Evolutionary conservation across 2,113 vertebrate genomes (phyloP).

Genomic region (Semicossyphus pulcher): DNA sequence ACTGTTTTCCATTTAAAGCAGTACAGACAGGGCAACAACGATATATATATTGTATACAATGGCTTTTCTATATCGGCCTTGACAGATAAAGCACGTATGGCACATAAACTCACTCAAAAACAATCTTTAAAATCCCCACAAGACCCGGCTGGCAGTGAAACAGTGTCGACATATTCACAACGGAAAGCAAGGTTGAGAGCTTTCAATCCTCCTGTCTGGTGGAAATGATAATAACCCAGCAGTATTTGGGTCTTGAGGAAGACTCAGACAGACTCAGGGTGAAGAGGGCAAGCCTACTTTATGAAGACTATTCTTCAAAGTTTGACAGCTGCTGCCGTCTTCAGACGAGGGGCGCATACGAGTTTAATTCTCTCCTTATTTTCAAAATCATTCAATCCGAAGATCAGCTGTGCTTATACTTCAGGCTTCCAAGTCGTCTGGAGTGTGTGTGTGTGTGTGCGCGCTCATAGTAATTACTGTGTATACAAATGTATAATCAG

Average conservation of each 20-base stretch:
- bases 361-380: slow-evolving; percentile 36
- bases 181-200: slow-evolving; percentile 51
- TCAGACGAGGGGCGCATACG: not conserved
- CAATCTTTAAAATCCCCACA: slow-evolving; percentile 6
- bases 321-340: slow-evolving; percentile 55
- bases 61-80: not conserved
- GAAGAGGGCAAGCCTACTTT: slow-evolving; percentile 54
- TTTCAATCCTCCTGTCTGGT: slow-evolving; percentile 55
- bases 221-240: slow-evolving; percentile 66
- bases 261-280: slow-evolving; percentile 56
- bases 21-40: slow-evolving; percentile 1
- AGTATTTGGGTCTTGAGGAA: slow-evolving; percentile 50
- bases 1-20: not conserved
- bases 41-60: slow-evolving; percentile 13
- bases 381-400: slow-evolving; percentile 12
- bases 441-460: too few species aligned
- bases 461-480: too few species aligned
- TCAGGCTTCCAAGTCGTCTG: too few species aligned
- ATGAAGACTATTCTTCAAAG: slow-evolving; percentile 62
- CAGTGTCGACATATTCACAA: slow-evolving; percentile 45
- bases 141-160: slow-evolving; percentile 24
- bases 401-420: not conserved
- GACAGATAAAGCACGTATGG: slow-evolving; percentile 21
- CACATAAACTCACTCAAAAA: slow-evolving; percentile 20
- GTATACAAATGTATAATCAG: too few species aligned